phyloP scores from a whole-genome alignment of 2,797 vertebrate genomes.

The Clarias laeviceps region DNA sequence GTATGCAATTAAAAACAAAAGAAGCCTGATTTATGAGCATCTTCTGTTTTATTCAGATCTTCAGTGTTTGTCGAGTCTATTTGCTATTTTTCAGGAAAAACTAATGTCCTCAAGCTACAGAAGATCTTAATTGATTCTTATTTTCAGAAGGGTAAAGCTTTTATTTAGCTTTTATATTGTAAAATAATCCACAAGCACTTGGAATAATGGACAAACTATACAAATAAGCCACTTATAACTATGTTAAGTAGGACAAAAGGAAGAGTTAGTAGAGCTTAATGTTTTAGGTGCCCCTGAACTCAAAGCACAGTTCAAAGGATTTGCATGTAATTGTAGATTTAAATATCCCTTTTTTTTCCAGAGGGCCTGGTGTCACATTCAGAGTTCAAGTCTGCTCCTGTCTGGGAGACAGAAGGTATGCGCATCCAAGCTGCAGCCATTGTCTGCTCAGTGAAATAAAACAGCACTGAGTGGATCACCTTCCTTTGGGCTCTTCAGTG shows the following conservation, averaged over 20 bases:
- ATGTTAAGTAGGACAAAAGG: not conserved
- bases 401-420: slow-evolving; percentile 55
- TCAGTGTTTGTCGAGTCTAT: not conserved
- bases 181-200: not conserved
- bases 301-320: slow-evolving; percentile 31
- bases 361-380: slow-evolving; percentile 43
- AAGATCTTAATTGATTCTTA: not conserved
- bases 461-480: slow-evolving; percentile 35
- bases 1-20: not conserved
- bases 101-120: not conserved
- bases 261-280: slow-evolving; percentile 7
- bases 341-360: slow-evolving; percentile 42
- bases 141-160: not conserved
- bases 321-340: slow-evolving; percentile 53
- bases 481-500: slow-evolving; percentile 41
- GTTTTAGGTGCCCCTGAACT: slow-evolving; percentile 29
- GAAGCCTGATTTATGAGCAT: not conserved
- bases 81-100: not conserved
- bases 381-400: slow-evolving; percentile 41
- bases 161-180: not conserved
- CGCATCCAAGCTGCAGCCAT: slow-evolving; percentile 31
- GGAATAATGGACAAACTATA: not conserved
- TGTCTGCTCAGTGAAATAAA: slow-evolving; percentile 51
- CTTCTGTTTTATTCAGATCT: not conserved
- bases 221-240: not conserved